Conservation (phyloP, 2,113 vertebrate genomes). For the Xiphias gladius region DNA sequence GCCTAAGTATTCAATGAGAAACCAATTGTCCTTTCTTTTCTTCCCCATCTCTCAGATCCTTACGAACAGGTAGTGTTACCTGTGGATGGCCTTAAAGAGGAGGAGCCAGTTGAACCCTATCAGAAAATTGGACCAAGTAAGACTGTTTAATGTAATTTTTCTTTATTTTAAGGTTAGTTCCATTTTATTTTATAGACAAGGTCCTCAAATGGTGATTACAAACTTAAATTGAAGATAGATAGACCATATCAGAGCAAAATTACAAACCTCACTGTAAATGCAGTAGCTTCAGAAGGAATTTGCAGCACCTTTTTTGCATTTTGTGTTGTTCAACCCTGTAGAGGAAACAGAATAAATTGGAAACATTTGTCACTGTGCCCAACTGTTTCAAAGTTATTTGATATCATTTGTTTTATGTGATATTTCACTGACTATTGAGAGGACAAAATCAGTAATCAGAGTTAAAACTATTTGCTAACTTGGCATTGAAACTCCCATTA, state of each 20-base stretch:
- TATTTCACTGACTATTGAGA: background rate
- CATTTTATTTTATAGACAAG: background rate
- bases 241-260: background rate
- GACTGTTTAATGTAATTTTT: conserved; percentile 62
- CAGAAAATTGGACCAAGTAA: conserved; percentile 99
- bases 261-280: background rate
- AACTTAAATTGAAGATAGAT: background rate
- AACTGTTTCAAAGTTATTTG: conserved; percentile 5
- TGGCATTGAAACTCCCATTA: conserved; percentile 9
- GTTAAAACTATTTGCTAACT: background rate
- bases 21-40: background rate
- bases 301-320: background rate
- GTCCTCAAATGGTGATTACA: background rate
- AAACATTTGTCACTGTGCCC: background rate
- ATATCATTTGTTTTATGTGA: background rate
- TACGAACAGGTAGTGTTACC: conserved; percentile 94
- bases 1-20: background rate
- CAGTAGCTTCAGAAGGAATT: conserved; percentile 1
- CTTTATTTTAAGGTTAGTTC: background rate
- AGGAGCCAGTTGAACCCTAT: conserved; percentile 92
- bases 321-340: conserved; percentile 1
- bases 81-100: conserved; percentile 94
- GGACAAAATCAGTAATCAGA: background rate
- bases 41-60: conserved; percentile 86
- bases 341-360: background rate